Evolutionary conservation across 1,140 invertebrate species (phyloP), one percentile per base, ranked within the genome.

Genomic region (Apolygus lucorum): DNA sequence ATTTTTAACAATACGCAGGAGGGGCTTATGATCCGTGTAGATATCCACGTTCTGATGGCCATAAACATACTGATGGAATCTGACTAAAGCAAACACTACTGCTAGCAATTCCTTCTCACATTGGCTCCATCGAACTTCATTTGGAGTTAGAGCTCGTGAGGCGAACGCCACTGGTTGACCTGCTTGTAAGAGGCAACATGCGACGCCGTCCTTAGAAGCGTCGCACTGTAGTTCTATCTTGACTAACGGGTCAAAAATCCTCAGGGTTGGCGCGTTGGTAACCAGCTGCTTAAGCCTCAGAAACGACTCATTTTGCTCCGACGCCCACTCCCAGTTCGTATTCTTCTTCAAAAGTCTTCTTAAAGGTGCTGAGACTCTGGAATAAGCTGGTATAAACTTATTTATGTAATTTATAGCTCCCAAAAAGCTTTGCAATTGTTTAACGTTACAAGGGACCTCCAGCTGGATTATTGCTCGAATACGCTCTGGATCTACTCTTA

Each of bases 101-200:
- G 77, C 78, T 17, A 79, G 74, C 17, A 76, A 70, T 72, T 82
- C 80, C 68, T 79, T 81, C 68, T 83, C 80, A 28, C 81, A 81
- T 71, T 80, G 78, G 2, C 77, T 72, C 72, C 81, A 83, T 24
- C 76, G 75, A 54, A 74, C 34, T 72, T 83, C 76, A 28, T 75
- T 68, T 28, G 69, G 70, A 14, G 72, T 77, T 64, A 78, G 66
- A 13, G 74, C 67, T 42, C 73, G 67, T n/a, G 76, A 78, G 4
- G 77, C 77, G 71, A 74, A 79, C 29, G 76, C 75, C 13, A 78
- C 73, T 21, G 76, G 77, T 17, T 72, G 68, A 27, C 70, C 70
- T 52, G 71, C 73, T 67, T 76, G 76, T 34, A 76, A 54, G 28
- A 75, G 67, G n/a, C 74, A 72, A 26, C 70, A 74, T 27, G 75